Evolutionary conservation across 2,888 invertebrate genomes (phyloP).

Genomic region (Alloscopus bannaensis): DNA sequence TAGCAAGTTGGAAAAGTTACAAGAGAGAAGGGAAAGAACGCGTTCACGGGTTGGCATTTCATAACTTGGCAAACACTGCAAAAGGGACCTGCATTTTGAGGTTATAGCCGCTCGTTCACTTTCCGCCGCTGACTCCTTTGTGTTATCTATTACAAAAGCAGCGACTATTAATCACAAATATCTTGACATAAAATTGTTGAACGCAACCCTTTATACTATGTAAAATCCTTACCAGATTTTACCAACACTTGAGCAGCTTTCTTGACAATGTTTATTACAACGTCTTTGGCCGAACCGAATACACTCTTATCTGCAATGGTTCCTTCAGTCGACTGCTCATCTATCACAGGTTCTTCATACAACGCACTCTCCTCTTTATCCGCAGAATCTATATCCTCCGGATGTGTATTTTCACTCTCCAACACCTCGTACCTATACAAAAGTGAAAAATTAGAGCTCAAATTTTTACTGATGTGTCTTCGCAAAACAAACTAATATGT

Average conservation of each 20-base stretch:
- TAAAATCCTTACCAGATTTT: slow-evolving; percentile 74
- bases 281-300: slow-evolving; percentile 90
- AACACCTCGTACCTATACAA: slow-evolving; percentile 82
- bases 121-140: slow-evolving; percentile 28
- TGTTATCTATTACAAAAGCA: slow-evolving; percentile 39
- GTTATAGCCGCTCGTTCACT: background rate
- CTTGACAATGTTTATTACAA: slow-evolving; percentile 93
- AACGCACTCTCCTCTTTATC: slow-evolving; percentile 65
- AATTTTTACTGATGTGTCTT: too few species aligned
- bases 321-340: slow-evolving; percentile 46
- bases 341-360: slow-evolving; percentile 76
- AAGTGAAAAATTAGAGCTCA: slow-evolving; percentile 6
- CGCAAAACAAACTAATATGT: slow-evolving; percentile 1
- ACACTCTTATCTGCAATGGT: slow-evolving; percentile 71
- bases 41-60: slow-evolving; percentile 36
- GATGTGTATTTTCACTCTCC: slow-evolving; percentile 82
- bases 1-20: slow-evolving; percentile 63
- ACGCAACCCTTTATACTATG: too few species aligned
- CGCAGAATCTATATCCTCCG: slow-evolving; percentile 75
- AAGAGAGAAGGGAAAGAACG: slow-evolving; percentile 57
- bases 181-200: background rate
- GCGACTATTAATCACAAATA: background rate
- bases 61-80: slow-evolving; percentile 62
- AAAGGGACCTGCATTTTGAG: slow-evolving; percentile 43
- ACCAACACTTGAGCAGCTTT: slow-evolving; percentile 92